These are phyloP conservation scores for Hydrochoerus hydrochaeris DNA, from an alignment of 2,113 vertebrate genomes.

Conservation along the genomic window DNA sequence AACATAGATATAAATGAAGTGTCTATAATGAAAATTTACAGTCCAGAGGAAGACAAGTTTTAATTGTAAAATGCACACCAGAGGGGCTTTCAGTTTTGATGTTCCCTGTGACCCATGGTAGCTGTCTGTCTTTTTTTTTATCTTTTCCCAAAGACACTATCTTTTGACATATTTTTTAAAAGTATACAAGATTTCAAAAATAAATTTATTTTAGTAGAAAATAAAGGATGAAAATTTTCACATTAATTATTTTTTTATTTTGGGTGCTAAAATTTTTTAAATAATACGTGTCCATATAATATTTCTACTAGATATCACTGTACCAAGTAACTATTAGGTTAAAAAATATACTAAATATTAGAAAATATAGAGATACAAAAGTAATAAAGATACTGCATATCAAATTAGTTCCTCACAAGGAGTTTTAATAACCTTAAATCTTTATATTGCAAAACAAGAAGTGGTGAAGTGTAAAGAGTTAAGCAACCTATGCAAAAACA, in stretches of 20 bases:
- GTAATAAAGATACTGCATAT: background rate
- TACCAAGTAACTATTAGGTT: background rate
- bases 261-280: background rate
- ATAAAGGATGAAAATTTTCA: background rate
- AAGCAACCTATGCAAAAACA: background rate
- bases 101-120: background rate
- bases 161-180: background rate
- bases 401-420: background rate
- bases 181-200: background rate
- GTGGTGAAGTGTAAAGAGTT: background rate
- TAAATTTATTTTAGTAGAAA: background rate
- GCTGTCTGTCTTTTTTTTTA: background rate
- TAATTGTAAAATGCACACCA: background rate
- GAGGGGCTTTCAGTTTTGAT: background rate
- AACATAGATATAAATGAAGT: background rate
- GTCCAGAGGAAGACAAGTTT: background rate
- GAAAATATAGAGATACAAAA: background rate
- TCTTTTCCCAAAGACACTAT: background rate
- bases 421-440: background rate
- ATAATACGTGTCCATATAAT: background rate
- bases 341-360: background rate
- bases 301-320: background rate
- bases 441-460: background rate
- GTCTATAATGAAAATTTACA: background rate
- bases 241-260: too few species aligned